Evolutionary conservation across 1,140 invertebrate genomes (phyloP).

Genomic region (Drosophila tristis): DNA sequence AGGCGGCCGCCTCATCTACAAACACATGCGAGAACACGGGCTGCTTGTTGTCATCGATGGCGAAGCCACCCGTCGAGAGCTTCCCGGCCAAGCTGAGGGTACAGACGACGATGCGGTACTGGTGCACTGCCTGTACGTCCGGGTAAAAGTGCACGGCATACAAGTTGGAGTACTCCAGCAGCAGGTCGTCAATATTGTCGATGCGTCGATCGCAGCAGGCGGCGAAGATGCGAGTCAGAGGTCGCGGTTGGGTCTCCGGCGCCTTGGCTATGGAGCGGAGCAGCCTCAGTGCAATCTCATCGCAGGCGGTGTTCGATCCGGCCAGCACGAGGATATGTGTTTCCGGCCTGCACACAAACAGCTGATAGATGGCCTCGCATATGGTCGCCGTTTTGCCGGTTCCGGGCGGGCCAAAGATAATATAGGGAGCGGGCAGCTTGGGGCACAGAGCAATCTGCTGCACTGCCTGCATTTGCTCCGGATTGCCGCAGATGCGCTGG

Average conservation of each 20-base stretch:
- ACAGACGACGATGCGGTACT: constrained; percentile 73
- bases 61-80: constrained; percentile 88
- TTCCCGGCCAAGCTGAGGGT: constrained; percentile 85
- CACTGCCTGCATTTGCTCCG: constrained; percentile 88
- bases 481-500: constrained; percentile 84
- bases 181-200: constrained; percentile 72
- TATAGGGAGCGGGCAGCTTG: constrained; percentile 88
- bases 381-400: constrained; percentile 92
- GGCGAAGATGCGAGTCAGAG: constrained; percentile 84
- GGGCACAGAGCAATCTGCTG: constrained; percentile 86
- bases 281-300: constrained; percentile 88
- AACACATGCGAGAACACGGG: constrained; percentile 90
- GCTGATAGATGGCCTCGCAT: constrained; percentile 88
- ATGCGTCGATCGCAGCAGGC: constrained; percentile 83
- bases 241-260: constrained; percentile 40
- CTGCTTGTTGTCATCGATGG: constrained; percentile 83
- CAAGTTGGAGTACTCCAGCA: constrained; percentile 77
- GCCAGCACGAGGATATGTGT: constrained; percentile 88
- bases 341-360: constrained; percentile 83
- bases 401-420: constrained; percentile 91
- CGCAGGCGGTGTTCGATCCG: constrained; percentile 91
- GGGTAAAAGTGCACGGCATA: constrained; percentile 74
- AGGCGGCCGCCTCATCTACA: constrained; percentile 94
- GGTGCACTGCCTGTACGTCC: constrained; percentile 65
- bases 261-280: constrained; percentile 77